A percentile compares a stretch with the other conserved stretches of the same genome.
Evolutionary conservation across 2,113 vertebrate genomes (phyloP).

Genomic region (Sprattus sprattus): DNA sequence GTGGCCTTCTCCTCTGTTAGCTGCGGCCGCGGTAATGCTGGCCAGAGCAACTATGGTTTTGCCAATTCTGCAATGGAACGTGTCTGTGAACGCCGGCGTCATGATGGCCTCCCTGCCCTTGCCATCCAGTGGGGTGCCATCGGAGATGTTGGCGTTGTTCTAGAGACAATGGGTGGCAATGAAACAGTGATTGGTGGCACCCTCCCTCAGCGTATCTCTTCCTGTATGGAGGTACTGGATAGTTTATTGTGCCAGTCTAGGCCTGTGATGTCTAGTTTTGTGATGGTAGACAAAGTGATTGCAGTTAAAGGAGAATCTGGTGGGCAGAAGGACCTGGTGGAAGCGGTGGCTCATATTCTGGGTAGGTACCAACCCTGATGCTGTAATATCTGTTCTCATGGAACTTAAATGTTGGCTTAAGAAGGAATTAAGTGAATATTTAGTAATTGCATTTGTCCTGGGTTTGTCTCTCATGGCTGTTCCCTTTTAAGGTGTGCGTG

Average conservation of each 20-base stretch:
- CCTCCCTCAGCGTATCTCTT: constrained; percentile 83
- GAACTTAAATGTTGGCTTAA: too few relatives aligned
- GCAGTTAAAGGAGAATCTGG: constrained; percentile 57
- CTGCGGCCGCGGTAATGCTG: constrained; percentile 90
- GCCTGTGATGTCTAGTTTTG: constrained; percentile 90
- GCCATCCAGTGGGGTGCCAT: constrained; percentile 95
- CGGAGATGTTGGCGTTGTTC: constrained; percentile 88
- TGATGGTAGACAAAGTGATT: constrained; percentile 81
- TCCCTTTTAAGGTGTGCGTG: constrained; percentile 78
- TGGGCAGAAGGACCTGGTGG: constrained; percentile 76
- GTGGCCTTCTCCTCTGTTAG: constrained; percentile 96
- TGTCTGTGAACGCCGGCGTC: constrained; percentile 84
- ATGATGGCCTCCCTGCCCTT: constrained; percentile 83
- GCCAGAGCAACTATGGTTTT: constrained; percentile 94
- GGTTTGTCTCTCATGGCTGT: not conserved
- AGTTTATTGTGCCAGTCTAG: constrained; percentile 81
- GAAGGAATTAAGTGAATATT: not conserved
- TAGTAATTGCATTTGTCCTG: not conserved
- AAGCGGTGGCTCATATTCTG: constrained; percentile 87
- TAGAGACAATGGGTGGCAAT: constrained; percentile 81
- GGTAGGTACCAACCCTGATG: constrained; percentile 66
- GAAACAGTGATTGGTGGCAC: constrained; percentile 85
- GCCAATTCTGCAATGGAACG: constrained; percentile 98
- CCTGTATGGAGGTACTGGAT: constrained; percentile 91
- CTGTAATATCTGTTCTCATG: not conserved